These are phyloP conservation scores for Takifugu flavidus DNA, from an alignment of 2,113 vertebrate genomes.

Conservation along the genomic window DNA sequence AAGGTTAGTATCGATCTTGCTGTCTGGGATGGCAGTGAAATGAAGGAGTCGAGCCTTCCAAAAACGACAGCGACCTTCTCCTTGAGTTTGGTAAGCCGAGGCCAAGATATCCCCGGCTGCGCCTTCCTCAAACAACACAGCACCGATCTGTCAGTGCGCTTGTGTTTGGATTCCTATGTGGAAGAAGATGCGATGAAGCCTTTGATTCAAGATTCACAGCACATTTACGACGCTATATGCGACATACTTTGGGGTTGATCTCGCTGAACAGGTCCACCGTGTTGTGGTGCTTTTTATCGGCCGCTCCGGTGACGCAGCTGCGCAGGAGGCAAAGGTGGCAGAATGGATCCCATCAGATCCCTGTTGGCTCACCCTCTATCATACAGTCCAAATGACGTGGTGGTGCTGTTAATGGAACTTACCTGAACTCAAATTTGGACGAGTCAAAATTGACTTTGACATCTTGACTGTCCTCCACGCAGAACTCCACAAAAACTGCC, in stretches of 20 bases:
- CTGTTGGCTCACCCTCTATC: neutral
- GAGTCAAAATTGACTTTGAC: slow-evolving; percentile 90
- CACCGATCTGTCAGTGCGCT: slow-evolving; percentile 95
- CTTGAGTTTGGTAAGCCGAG: slow-evolving; percentile 94
- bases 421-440: slow-evolving; percentile 91
- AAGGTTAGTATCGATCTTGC: too few species aligned
- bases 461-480: slow-evolving; percentile 96
- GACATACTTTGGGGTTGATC: slow-evolving; percentile 90
- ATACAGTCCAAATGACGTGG: neutral
- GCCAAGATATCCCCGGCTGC: slow-evolving; percentile 91
- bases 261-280: slow-evolving; percentile 91
- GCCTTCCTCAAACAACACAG: slow-evolving; percentile 96
- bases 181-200: neutral
- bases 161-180: slow-evolving; percentile 91
- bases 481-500: slow-evolving; percentile 94
- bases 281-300: slow-evolving; percentile 90
- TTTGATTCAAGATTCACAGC: neutral
- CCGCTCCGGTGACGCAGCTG: slow-evolving; percentile 92
- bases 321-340: slow-evolving; percentile 15
- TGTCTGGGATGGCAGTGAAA: too few species aligned
- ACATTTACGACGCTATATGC: neutral
- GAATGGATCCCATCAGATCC: neutral
- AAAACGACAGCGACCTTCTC: slow-evolving; percentile 76
- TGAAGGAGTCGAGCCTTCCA: neutral
- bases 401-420: slow-evolving; percentile 22